Evolutionary conservation across 2,113 vertebrate genomes (phyloP).

Genomic region (Melanostigma gelatinosum): DNA sequence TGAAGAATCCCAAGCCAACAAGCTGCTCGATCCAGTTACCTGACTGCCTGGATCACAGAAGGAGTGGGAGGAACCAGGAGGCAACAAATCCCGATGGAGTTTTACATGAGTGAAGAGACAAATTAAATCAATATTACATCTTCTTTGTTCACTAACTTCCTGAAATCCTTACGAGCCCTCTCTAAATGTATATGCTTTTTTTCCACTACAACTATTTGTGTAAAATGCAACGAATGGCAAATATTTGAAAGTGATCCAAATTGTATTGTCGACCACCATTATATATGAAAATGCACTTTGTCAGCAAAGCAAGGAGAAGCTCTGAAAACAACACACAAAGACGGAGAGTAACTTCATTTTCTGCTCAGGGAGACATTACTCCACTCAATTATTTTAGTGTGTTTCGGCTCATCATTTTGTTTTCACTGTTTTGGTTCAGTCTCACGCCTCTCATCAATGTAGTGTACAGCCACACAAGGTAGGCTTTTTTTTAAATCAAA

Average conservation of each 20-base stretch:
- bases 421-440: neutral
- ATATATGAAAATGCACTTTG: no score
- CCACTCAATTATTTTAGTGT: neutral
- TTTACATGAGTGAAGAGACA: constrained; percentile 27
- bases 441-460: neutral
- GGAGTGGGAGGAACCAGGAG: constrained; percentile 1
- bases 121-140: constrained; percentile 2
- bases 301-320: no score
- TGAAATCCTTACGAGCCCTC: neutral
- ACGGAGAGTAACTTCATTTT: no score
- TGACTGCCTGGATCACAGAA: constrained; percentile 13
- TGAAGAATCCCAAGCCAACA: neutral
- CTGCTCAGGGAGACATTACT: no score
- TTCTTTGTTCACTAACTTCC: neutral
- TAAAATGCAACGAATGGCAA: neutral
- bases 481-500: neutral
- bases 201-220: neutral
- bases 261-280: no score
- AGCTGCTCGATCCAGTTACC: constrained; percentile 38
- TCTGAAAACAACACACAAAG: no score
- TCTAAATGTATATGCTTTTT: neutral
- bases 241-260: neutral
- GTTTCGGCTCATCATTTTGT: neutral
- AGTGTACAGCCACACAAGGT: neutral
- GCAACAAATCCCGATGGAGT: constrained; percentile 18